Evolutionary conservation across 2,888 invertebrate genomes (phyloP), one percentile per base, ranked within the genome.

Genomic region (Epinotia bilunana): DNA sequence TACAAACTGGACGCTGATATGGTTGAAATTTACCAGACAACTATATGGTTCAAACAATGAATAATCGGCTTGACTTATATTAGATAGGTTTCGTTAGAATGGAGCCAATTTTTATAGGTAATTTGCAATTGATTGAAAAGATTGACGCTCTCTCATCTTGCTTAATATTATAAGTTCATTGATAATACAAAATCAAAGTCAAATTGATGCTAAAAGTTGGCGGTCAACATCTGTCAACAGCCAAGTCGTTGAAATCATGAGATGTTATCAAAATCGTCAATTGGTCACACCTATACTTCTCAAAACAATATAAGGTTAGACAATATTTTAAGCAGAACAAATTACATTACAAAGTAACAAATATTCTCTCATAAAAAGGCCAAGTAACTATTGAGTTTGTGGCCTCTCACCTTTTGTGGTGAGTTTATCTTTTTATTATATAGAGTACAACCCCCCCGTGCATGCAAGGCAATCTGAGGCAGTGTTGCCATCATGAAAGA

Each of bases 251-350:
- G 69, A 69, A 49, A 28, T 67, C n/a, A 23, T 39, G 39, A 63
- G 53, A 72, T 64, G 55, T 67, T 28, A 65, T 11, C 68, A 74
- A 75, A 78, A 84, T 84, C 88, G 84, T 88, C 91, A 90, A 90
- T 84, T 87, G 88, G 86, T 84, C 89, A 88, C 86, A 81, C 85
- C 84, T 80, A 81, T 79, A 80, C 83, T 82, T 83, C 85, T 81
- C 86, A 86, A 83, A 83, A 81, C 81, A 83, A 80, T 77, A 83
- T 87, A 91, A 92, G 91, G 91, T 92, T 91, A 92, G 91, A 91
- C 81, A 86, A 86, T 87, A 77, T 80, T 88, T 88, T 90, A 90
- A 91, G 89, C 82, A 83, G 84, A 83, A 81, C 80, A 78, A 81
- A 81, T 81, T 80, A 79, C 5, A 81, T 81, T 80, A 79, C 5